A percentile compares a stretch with the other conserved stretches of the same genome.
Conservation (phyloP, 2,888 invertebrate species). For the Zygogramma bicolorata region DNA sequence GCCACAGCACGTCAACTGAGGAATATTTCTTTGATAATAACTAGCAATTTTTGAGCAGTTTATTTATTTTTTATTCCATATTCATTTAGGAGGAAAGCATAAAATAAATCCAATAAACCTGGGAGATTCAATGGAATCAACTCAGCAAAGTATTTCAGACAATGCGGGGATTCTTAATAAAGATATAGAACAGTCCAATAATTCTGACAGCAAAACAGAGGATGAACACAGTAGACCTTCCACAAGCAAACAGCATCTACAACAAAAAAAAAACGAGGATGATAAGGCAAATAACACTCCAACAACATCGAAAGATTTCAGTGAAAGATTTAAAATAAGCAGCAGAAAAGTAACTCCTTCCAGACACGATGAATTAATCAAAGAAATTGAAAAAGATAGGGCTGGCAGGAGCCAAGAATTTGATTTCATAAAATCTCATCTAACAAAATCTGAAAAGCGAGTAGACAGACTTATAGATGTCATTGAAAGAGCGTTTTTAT, state of each 20-base stretch:
- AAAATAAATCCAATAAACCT: neutral
- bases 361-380: neutral
- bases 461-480: neutral
- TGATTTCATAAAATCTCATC: neutral
- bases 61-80: neutral
- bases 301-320: neutral
- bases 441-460: neutral
- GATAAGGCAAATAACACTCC: neutral
- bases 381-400: neutral
- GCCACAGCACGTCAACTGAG: too few relatives aligned
- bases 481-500: neutral
- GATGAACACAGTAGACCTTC: neutral
- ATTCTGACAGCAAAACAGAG: neutral
- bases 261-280: neutral
- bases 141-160: neutral
- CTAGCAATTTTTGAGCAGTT: too few relatives aligned
- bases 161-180: too few relatives aligned
- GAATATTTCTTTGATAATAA: too few relatives aligned
- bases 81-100: neutral
- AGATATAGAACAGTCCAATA: neutral
- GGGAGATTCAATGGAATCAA: slow-evolving; percentile 3
- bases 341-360: neutral
- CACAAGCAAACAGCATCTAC: neutral
- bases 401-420: neutral
- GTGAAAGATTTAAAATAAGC: neutral